Evolutionary conservation across 92 coral and sea anemone species (phyloP), one percentile per base, ranked within the genome.

Genomic region (Palythoa grandiflora): DNA sequence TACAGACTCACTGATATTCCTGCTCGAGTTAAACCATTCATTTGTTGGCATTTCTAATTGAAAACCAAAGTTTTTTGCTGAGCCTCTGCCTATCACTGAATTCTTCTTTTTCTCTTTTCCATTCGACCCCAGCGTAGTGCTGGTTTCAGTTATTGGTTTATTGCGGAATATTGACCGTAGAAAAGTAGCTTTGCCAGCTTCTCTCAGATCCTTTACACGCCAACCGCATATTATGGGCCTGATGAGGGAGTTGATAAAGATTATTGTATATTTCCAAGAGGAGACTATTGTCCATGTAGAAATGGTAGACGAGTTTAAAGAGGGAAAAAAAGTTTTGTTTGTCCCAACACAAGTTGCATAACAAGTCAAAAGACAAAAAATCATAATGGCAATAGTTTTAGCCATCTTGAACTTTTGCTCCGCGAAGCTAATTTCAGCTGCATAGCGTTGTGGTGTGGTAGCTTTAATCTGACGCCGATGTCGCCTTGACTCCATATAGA

Each of bases 281-380:
- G 37, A 4, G 8, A 68, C 12, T 2, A 21, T n/a, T 19, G 37
- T 9, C 71, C 73, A 68, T 10, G 10, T 20, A 68, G 73, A 68
- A 28, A 68, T 28, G 2, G 73, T 68, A 68, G 73, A 68, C 73
- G 37, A 68, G 10, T 68, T 68, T 68, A 68, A 10, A 68, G 73
- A 36, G 73, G 10, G 19, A 6, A 19, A 68, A 68, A 20, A 17
- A 19, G 73, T 10, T 68, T 68, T 68, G 40, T 36, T 36, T 17
- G 19, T 36, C 73, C 73, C 73, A 68, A 21, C 73, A 68, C 73
- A 68, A 68, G 73, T 68, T 68, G 37, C 36, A 21, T 68, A 68
- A 10, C 73, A 68, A 10, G 40, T 68, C 36, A 19, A 17, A n/a
- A 68, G 73, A 68, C 73, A 68, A 0, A 0, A 21, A 68, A 68